Evolutionary conservation across 2,888 invertebrate genomes (phyloP).

Genomic region (Azorinus chamasolen): DNA sequence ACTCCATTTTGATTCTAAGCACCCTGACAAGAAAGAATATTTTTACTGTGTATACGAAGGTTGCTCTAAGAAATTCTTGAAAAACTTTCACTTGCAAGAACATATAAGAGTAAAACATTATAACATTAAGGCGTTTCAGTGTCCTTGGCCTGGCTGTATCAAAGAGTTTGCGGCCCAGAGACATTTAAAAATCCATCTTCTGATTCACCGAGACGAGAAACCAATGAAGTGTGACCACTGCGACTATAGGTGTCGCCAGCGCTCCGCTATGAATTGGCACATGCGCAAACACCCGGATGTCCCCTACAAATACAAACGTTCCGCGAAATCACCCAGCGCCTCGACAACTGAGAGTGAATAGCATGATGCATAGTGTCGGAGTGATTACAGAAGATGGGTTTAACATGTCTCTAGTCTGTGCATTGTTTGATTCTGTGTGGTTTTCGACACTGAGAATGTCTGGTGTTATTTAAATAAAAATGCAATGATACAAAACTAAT

Average conservation of each 20-base stretch:
- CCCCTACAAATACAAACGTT: constrained; percentile 67
- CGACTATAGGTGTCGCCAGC: constrained; percentile 80
- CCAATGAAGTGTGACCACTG: constrained; percentile 81
- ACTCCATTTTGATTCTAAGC: constrained; percentile 61
- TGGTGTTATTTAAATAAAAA: no score
- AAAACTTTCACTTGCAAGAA: constrained; percentile 73
- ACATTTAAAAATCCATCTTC: constrained; percentile 76
- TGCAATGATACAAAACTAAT: no score
- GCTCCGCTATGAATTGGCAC: constrained; percentile 82
- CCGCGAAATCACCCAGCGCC: constrained; percentile 43
- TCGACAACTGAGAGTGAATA: constrained; percentile 55
- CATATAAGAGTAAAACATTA: constrained; percentile 76
- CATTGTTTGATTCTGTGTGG: constrained; percentile 2
- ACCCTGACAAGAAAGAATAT: constrained; percentile 63
- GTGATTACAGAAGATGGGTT: constrained; percentile 23
- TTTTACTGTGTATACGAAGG: constrained; percentile 72
- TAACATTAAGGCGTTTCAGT: constrained; percentile 70
- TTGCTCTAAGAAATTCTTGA: constrained; percentile 72
- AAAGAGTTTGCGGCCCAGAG: constrained; percentile 75
- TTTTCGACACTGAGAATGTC: no score
- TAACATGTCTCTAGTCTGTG: constrained; percentile 55
- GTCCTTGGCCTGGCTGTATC: constrained; percentile 74
- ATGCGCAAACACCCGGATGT: constrained; percentile 81
- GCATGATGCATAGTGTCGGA: not conserved
- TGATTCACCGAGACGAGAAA: constrained; percentile 79